Evolutionary conservation across 2,797 vertebrate species (phyloP).

Genomic region (Hydrolagus colliei): DNA sequence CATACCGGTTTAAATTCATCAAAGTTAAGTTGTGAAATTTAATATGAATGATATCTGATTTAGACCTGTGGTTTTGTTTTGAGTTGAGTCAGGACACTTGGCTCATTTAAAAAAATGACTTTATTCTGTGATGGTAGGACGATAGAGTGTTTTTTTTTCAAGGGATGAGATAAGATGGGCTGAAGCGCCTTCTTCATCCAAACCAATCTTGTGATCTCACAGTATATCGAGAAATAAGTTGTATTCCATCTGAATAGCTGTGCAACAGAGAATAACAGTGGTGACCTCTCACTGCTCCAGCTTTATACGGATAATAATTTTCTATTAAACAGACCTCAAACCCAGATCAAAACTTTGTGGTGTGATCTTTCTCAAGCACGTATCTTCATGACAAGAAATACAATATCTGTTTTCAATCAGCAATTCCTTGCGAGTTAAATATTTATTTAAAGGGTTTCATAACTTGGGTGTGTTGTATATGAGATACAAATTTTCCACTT

Average conservation of each 20-base stretch:
- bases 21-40: no score
- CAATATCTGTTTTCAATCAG: constrained; percentile 18
- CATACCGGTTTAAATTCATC: no score
- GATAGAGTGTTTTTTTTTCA: no score
- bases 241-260: not conserved
- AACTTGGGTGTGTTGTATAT: not conserved
- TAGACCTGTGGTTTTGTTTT: no score
- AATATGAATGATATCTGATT: no score
- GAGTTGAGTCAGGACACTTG: no score
- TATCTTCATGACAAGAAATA: not conserved
- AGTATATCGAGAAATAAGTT: not conserved
- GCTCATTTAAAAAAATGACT: no score
- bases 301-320: not conserved
- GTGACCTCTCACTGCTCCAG: not conserved
- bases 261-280: not conserved
- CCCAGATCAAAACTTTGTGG: not conserved
- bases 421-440: not conserved
- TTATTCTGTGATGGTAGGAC: no score
- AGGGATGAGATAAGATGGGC: no score
- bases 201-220: no score
- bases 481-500: constrained; percentile 20
- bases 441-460: not conserved
- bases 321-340: not conserved
- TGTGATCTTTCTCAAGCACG: not conserved
- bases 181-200: no score